These are phyloP conservation scores for Torymus texanus DNA, from an alignment of 2,888 invertebrate species.

Conservation along the genomic window DNA sequence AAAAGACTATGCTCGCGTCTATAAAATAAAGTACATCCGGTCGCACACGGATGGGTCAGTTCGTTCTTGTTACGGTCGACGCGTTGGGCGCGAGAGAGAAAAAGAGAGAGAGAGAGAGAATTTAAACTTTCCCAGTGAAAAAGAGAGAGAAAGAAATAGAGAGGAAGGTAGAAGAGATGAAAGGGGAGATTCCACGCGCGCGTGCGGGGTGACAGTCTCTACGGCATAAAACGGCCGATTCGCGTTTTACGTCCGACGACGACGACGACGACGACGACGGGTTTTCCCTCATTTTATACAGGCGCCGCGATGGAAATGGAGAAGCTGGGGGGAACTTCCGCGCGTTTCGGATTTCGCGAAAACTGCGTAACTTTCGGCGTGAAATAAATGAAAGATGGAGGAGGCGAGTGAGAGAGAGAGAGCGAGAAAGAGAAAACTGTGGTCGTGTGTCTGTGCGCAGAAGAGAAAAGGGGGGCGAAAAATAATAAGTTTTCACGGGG, in stretches of 20 bases:
- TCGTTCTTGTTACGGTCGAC: conserved; percentile 25
- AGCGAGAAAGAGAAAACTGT: neutral
- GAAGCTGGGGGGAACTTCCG: no score
- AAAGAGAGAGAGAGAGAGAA: neutral
- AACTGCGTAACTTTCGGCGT: neutral
- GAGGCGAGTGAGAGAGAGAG: neutral
- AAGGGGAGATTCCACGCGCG: neutral
- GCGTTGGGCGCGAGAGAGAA: neutral
- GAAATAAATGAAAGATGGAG: neutral
- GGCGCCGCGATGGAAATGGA: no score
- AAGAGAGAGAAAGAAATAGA: neutral
- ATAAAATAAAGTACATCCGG: conserved; percentile 26
- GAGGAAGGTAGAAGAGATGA: neutral
- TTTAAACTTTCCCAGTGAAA: neutral
- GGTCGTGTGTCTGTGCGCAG: no score
- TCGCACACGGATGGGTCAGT: neutral
- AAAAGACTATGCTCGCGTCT: neutral
- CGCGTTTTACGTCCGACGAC: conserved; percentile 37
- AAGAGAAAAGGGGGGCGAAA: neutral
- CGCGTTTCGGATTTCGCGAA: neutral
- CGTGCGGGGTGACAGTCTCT: neutral
- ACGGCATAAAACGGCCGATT: conserved; percentile 33
- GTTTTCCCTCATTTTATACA: conserved; percentile 34
- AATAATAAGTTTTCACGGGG: conserved; percentile 28
- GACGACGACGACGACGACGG: conserved; percentile 32